Evolutionary conservation across 2,888 invertebrate species (phyloP), one percentile per base, ranked within the genome.

Genomic region (Hartigia nigra): DNA sequence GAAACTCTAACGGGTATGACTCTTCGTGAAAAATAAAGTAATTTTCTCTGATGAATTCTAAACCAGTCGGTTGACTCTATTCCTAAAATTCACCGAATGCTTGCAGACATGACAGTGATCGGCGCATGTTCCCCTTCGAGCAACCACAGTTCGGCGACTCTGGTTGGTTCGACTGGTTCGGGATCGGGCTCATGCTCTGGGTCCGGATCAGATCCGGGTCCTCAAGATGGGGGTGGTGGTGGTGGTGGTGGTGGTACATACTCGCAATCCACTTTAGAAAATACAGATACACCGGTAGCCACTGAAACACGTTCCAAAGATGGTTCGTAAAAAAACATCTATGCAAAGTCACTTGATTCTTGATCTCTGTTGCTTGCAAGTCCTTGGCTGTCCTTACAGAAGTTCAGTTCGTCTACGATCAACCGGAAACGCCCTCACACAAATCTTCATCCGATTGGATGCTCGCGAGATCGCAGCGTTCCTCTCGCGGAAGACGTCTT

Each of bases 101-200:
- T 83, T 81, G 31, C 79, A 93, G 93, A 92, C 83, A 88, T 90
- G 69, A 93, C 92, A 12, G 91, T 92, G 34, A 83, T 93, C 35
- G 94, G 94, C 86, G 93, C 93, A 0, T 95, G 95, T 35, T 95
- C 94, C 3, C 96, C 96, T 0, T 96, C 96, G 0, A 95, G 96
- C 74, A 96, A 95, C 79, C 91, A 95, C 31, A 96, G 96, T 87
- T 95, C 95, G 12, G 94, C 95, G 0, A 96, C 96, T 1, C 88
- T 96, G 75, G 94, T 96, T 0, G 95, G 95, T 0, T 93, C 93
- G 3, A 93, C 92, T 9, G 92, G 92, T 74, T 93, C 93, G 0
- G 95, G 94, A 82, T 87, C 82, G 2, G 55, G 55, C 23, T 55
- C 55, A 9, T 5, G 55, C 23, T 55, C 55, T 9, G 34, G 90